Conservation (phyloP, 2,113 vertebrate species). For the Oreocharis arfaki region DNA sequence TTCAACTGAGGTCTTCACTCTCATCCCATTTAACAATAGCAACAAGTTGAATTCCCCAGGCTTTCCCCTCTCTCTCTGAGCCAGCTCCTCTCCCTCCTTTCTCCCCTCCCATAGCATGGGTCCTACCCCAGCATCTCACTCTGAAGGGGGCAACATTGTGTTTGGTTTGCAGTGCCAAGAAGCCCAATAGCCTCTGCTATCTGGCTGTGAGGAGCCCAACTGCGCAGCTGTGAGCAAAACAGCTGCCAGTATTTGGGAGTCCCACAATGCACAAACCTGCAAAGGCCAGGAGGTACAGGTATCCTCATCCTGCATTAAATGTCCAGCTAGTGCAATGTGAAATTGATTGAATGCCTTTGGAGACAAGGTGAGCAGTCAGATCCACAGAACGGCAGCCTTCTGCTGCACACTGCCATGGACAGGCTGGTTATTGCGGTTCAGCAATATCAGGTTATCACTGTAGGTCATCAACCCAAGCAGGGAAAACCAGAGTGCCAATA, state of each 20-base stretch:
- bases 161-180: neutral
- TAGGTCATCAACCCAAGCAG: neutral
- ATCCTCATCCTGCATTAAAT: neutral
- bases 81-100: neutral
- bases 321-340: neutral
- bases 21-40: neutral
- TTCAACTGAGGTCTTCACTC: neutral
- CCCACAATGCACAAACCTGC: neutral
- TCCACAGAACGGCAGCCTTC: neutral
- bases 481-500: neutral
- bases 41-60: neutral
- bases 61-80: neutral
- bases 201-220: neutral
- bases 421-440: neutral
- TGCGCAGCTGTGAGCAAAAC: neutral
- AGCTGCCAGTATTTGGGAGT: neutral
- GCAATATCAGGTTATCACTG: neutral
- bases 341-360: neutral
- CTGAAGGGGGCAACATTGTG: neutral
- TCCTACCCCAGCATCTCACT: neutral
- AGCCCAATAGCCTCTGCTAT: neutral
- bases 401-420: neutral
- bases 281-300: neutral
- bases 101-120: neutral
- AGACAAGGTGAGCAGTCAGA: neutral